Evolutionary conservation across 2,113 vertebrate genomes (phyloP), one percentile per base, ranked within the genome.

Genomic region (Zapus hudsonius): DNA sequence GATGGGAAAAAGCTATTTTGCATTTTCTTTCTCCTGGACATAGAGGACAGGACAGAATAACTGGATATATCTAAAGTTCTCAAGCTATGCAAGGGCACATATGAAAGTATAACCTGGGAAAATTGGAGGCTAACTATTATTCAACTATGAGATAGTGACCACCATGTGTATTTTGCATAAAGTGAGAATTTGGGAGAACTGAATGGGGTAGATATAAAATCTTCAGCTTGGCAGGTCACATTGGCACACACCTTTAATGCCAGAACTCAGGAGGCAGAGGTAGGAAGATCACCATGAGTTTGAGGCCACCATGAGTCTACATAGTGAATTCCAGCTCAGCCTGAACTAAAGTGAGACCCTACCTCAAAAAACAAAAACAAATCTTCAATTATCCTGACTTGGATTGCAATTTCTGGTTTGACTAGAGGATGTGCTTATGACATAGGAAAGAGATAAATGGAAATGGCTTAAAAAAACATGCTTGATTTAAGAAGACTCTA

Each of bases 51-150:
- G 42, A 64, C 47, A 84, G 55, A 79, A 6, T 85, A 67, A 72
- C 25, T 78, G 69, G 69, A 78, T 20, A 70, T 61, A 2, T 55
- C 7, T 36, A 76, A 61, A 25, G 82, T 94, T 79, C 7, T 25
- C 59, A 38, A 29, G n/a, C 63, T 88, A 44, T 64, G 2, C 42
- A 81, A 93, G 40, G 31, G 7, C 36, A 94, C 17, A 88, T 78
- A 38, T 79, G 31, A 95, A 93, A 61, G 38, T 78, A 79, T 91
- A 86, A 36, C 23, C 79, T 47, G 15, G 70, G 47, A 73, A 96
- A 42, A 91, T 25, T 94, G 31, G 63, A 90, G 63, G 42, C 79
- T 85, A 89, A 83, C 96, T 90, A 67, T 74, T 11, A 40, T 89
- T 95, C 82, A 93, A 16, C 59, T 95, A 55, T 64, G 15, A 89